Evolutionary conservation across 2,113 vertebrate genomes (phyloP), one percentile per base, ranked within the genome.

Genomic region (Gopherus evgoodei): DNA sequence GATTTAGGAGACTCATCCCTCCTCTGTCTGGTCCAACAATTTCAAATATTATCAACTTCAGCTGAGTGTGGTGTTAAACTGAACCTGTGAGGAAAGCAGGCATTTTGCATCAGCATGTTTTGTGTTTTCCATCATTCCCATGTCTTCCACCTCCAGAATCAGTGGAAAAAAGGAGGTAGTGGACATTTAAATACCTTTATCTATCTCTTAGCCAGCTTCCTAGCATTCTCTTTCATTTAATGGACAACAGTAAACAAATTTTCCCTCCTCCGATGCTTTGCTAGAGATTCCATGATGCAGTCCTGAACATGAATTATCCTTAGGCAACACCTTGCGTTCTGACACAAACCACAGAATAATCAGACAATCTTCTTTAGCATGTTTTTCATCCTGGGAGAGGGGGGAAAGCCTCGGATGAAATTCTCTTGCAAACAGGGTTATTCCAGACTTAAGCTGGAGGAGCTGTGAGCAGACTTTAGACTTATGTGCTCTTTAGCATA

Each of bases 61-160:
- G 4, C 0, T 62, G 44, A 83, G 54, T 25, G n/a, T 1, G 13
- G 8, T n/a, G 21, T n/a, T 90, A 44, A 81, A 2, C 0, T 65
- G 13, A 85, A 24, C 5, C 27, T 6, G 16, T 75, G 19, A 56
- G 12, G 2, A 8, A 85, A 89, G 6, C 4, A 83, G 5, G 3
- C 2, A 14, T 19, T 78, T 54, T 54, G 35, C 24, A 38, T 11
- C 50, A 35, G 8, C 3, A 5, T 50, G 29, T 83, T 78, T 92
- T 83, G 27, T 49, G 4, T 50, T 89, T 90, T 78, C 6, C 7
- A 50, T 91, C 65, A 35, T 3, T 14, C 44, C 1, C 4, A 22
- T 38, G 47, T 3, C 0, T 81, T 42, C 29, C 47, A 3, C 9
- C 27, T 56, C 24, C 50, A 91, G 92, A 79, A 7, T 53, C 25